A percentile compares a stretch with the other conserved stretches of the same genome.
These are phyloP conservation scores for Graptemys geographica DNA, from an alignment of 2,797 vertebrate species.

Conservation along the genomic window DNA sequence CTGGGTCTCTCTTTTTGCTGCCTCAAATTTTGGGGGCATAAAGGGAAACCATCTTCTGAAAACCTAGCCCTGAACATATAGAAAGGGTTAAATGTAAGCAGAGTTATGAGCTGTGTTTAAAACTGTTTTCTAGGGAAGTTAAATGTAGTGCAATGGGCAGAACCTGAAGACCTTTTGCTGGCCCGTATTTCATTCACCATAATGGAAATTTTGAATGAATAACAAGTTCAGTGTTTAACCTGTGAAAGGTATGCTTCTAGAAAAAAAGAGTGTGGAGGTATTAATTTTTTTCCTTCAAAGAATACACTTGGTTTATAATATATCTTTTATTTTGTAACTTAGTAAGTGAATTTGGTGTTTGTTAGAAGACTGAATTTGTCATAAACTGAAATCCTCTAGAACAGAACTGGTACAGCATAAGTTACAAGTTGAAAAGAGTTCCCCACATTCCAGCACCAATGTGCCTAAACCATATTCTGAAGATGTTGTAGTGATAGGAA, in stretches of 20 bases:
- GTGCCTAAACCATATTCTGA: not conserved
- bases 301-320: not conserved
- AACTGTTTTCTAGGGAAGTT: not conserved
- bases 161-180: not conserved
- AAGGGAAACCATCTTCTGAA: not conserved
- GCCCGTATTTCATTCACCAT: not conserved
- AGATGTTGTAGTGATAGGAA: not conserved
- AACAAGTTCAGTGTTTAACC: not conserved
- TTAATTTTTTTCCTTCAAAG: not conserved
- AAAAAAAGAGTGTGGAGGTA: not conserved
- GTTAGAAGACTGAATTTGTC: not conserved
- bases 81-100: not conserved
- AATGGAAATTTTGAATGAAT: not conserved
- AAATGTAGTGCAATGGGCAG: not conserved
- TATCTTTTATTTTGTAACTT: not conserved
- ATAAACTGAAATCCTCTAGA: not conserved
- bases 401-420: not conserved
- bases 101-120: not conserved
- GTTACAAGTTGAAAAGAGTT: not conserved
- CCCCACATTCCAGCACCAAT: not conserved
- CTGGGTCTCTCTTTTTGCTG: not conserved
- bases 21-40: not conserved
- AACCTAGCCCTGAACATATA: accelerated
- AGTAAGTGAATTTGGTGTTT: slow-evolving; percentile 19
- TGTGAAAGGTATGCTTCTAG: not conserved